Evolutionary conservation across 2,888 invertebrate genomes (phyloP), one percentile per base, ranked within the genome.

Genomic region (Melinaea marsaeus): DNA sequence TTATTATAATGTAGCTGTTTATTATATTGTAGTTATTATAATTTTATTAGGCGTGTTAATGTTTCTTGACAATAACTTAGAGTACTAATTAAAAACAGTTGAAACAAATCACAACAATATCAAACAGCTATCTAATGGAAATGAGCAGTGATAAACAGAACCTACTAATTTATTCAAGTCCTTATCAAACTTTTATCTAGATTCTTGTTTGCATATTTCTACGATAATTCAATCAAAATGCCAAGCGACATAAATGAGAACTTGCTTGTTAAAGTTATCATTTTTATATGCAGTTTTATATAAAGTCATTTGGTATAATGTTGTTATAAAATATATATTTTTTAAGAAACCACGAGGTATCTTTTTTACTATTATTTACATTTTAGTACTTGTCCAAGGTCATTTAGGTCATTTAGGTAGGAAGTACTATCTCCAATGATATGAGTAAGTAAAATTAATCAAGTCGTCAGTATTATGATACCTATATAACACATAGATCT

Each of bases 161-260:
- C 61, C 62, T 54, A 58, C 48, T 67, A 62, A 65, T 63, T 63
- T 56, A 63, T 61, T 48, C 61, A 55, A 60, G 55, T 58, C 62
- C 58, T 55, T 64, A 63, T 63, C 61, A 45, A 42, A 60, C 55
- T 61, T 57, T 63, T 67, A 63, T 63, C 60, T 61, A 61, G 61
- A 65, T 62, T 65, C 61, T 60, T 60, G 59, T 59, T 61, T 57
- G 61, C 55, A 67, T 60, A 51, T 57, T 63, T 55, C 37, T 46
- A 45, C 45, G 60, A 62, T 65, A 58, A 58, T 60, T 46, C 48
- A 56, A 58, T 63, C 61, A 58, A 63, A 63, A 55, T 63, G 66
- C 57, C 58, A 58, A 48, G 46, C 42, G 32, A 37, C 37, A 58
- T 62, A 54, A 46, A 60, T 60, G 54, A 48, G 48, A 59, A 58